Evolutionary conservation across 2,797 vertebrate species (phyloP).

Genomic region (Rousettus madagascariensis): DNA sequence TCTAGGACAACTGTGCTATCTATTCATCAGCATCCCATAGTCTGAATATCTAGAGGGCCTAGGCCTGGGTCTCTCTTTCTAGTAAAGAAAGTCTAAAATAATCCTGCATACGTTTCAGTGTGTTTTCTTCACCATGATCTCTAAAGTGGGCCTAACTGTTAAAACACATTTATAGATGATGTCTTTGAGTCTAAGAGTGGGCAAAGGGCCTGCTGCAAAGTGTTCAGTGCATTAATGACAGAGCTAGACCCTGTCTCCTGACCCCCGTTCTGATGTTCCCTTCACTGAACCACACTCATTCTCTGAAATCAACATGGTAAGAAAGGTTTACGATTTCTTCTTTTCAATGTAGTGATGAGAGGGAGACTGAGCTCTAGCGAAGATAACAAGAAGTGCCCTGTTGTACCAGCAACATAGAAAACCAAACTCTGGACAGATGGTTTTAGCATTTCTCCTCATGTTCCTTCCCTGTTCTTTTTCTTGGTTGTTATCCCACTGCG

Average conservation of each 20-base stretch:
- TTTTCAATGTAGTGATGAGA: not conserved
- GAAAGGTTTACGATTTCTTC: not conserved
- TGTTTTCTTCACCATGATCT: not conserved
- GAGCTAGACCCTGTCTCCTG: not conserved
- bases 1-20: not conserved
- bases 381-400: slow-evolving; percentile 16
- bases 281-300: not conserved
- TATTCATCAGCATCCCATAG: not conserved
- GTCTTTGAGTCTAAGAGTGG: not conserved
- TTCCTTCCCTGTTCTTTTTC: slow-evolving; percentile 74
- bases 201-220: not conserved
- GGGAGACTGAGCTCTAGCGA: not conserved
- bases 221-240: not conserved
- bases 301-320: not conserved
- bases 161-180: not conserved
- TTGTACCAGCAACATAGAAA: slow-evolving; percentile 11
- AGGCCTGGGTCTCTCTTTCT: not conserved
- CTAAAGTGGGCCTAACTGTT: not conserved
- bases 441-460: slow-evolving; percentile 67
- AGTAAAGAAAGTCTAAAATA: not conserved
- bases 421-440: slow-evolving; percentile 58
- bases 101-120: not conserved
- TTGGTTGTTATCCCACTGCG: slow-evolving; percentile 62
- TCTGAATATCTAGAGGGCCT: not conserved
- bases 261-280: not conserved